Conservation (phyloP, 2,113 vertebrate species). For the Paradoxurus hermaphroditus region DNA sequence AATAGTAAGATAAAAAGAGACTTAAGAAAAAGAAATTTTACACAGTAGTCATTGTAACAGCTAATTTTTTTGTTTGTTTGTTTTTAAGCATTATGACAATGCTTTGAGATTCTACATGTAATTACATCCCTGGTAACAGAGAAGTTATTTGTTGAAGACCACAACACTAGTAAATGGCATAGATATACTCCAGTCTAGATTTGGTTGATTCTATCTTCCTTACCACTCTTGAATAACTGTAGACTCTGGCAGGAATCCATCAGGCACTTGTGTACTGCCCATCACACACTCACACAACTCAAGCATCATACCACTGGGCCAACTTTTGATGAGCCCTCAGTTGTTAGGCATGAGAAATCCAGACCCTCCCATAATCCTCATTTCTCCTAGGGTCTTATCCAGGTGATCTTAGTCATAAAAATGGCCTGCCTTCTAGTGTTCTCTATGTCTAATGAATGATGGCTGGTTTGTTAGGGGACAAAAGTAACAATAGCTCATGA, state of each 20-base stretch:
- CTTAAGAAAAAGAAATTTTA: background rate
- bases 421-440: background rate
- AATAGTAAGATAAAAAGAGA: background rate
- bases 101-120: background rate
- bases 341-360: background rate
- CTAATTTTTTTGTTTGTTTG: background rate
- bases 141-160: background rate
- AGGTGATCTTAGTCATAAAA: background rate
- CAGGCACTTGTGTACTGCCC: background rate
- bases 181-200: background rate
- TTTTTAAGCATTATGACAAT: background rate
- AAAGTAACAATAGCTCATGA: background rate
- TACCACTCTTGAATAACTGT: fast-evolving
- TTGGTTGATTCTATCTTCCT: background rate
- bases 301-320: background rate
- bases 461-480: background rate
- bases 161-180: background rate
- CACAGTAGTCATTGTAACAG: background rate
- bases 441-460: background rate
- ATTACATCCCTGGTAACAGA: background rate
- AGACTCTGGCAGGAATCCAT: background rate
- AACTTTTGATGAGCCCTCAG: background rate
- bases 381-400: background rate
- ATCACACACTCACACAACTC: background rate
- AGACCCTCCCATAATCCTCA: background rate